Base-by-base conservation (phyloP, 2,888 invertebrate species). In the Phortica magna region DNA sequence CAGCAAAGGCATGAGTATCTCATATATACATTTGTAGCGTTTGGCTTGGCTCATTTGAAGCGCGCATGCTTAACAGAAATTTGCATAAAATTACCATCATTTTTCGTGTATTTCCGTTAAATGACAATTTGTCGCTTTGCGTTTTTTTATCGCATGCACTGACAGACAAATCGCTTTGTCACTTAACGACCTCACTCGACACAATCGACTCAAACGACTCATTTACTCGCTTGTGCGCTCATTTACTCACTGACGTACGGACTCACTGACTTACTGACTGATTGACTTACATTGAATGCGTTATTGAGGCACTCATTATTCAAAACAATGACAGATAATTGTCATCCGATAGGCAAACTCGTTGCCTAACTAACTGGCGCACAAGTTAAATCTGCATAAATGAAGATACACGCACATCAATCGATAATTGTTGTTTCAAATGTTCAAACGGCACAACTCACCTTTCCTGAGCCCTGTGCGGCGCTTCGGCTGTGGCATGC, bases 11-110 rank as follows among this genome's bases (percentile, higher is more conserved):
- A 31, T 31, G 31, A 31, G n/a, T n/a, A n/a, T n/a, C n/a, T n/a
- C n/a, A n/a, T n/a, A 4, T 31, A 31, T 31, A 31, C 31, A 31
- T 31, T 31, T 31, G 31, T 31, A 31, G 2, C 31, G 31, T 31
- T 31, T 48, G 14, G 48, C 5, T 61, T 10, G 17, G 17, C 9
- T 17, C 59, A 61, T 61, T 17, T 61, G 17, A 61, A 17, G n/a
- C 9, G 10, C 48, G 55, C 22, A 19, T 31, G 42, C 39, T 17
- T 61, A 42, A 41, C 14, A 71, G 53, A 17, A 71, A 78, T 78
- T 78, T 75, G 78, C 78, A 78, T 78, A 76, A 76, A 74, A 78
- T 71, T 78, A 65, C 76, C 70, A 78, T 78, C 70, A 76, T 55
- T 78, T 76, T 78, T 70, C 57, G 67, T 76, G 64, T 64, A 78